Conservation (phyloP, 2,113 vertebrate species). For the Ptyas mucosa region DNA sequence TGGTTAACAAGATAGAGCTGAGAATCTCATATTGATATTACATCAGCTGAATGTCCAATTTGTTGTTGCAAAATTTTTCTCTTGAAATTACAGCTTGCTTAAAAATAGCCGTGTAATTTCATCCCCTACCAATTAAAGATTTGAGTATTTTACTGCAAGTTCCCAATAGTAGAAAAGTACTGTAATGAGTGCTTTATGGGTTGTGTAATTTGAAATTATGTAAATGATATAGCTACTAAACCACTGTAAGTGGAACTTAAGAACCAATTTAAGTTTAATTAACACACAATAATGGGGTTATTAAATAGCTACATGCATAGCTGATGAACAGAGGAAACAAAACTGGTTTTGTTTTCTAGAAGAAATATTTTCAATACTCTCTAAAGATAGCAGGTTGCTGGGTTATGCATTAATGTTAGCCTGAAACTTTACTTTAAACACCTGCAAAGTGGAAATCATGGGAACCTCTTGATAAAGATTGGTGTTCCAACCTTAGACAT, state of each 20-base stretch:
- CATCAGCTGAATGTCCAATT: constrained; percentile 24
- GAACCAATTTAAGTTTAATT: constrained; percentile 41
- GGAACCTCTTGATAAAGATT: background rate
- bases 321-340: constrained; percentile 17
- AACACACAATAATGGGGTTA: constrained; percentile 12
- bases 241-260: constrained; percentile 24
- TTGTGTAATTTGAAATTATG: constrained; percentile 51
- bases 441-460: background rate
- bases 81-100: constrained; percentile 35
- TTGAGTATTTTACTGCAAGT: constrained; percentile 42
- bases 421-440: background rate
- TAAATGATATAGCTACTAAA: constrained; percentile 40
- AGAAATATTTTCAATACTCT: background rate
- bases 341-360: background rate
- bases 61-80: constrained; percentile 38
- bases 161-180: constrained; percentile 37
- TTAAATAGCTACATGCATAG: constrained; percentile 21
- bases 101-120: constrained; percentile 32
- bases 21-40: constrained; percentile 1
- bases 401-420: background rate
- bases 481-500: background rate
- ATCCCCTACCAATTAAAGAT: constrained; percentile 40
- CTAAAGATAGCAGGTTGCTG: background rate
- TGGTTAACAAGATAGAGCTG: constrained; percentile 15
- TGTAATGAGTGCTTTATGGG: constrained; percentile 44